Evolutionary conservation across 2,797 vertebrate species (phyloP).

Genomic region (Hafferia zeledoni): DNA sequence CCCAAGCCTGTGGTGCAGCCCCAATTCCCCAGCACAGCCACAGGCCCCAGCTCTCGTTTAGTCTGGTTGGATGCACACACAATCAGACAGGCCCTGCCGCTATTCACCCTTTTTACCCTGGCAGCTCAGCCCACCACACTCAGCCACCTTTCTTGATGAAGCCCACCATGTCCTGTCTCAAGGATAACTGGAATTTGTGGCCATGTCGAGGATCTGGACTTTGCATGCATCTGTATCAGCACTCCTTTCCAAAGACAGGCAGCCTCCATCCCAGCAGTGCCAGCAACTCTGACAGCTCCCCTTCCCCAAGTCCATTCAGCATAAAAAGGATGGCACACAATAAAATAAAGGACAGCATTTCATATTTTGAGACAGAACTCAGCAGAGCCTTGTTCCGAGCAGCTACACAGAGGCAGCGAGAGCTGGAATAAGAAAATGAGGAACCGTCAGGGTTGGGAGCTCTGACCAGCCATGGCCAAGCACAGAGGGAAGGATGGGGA

Average conservation of each 20-base stretch:
- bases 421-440: background rate
- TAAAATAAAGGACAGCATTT: background rate
- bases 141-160: background rate
- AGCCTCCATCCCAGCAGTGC: background rate
- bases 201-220: background rate
- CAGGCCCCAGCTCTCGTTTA: accelerated
- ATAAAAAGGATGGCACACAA: background rate
- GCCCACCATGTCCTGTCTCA: background rate
- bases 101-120: background rate
- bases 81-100: background rate
- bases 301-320: background rate
- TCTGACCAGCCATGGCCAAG: background rate
- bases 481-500: background rate
- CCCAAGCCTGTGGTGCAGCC: background rate
- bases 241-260: background rate
- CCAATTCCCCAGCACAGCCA: accelerated
- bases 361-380: background rate
- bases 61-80: accelerated
- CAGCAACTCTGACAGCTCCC: background rate
- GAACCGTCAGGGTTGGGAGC: accelerated
- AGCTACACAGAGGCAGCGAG: background rate
- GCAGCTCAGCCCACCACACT: background rate
- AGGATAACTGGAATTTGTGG: background rate
- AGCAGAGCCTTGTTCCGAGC: accelerated
- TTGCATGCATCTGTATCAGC: background rate